Percentiles rank a stretch among this genome's conserved stretches.
Evolutionary conservation across 2,113 vertebrate species (phyloP).

Genomic region (Charina bottae): DNA sequence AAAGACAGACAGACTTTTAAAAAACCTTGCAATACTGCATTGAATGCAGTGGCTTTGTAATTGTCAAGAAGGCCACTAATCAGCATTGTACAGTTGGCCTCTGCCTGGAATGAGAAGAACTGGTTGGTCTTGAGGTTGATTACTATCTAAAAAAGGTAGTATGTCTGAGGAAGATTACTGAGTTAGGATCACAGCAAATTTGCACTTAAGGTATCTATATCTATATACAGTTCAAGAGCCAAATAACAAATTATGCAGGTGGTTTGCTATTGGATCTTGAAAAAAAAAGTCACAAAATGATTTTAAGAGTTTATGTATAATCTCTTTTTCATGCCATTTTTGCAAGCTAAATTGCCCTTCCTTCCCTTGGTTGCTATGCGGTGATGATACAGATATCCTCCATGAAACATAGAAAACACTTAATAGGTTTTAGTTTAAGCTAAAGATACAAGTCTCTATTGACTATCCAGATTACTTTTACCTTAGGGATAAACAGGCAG

Average conservation of each 20-base stretch:
- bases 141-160: background rate
- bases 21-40: background rate
- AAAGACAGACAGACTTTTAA: no score
- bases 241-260: background rate
- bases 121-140: background rate
- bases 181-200: background rate
- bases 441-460: constrained; percentile 15
- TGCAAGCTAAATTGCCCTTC: background rate
- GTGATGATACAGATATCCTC: background rate
- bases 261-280: background rate
- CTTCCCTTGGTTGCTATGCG: background rate
- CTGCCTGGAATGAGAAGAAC: background rate
- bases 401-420: background rate
- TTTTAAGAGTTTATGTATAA: background rate
- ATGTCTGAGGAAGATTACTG: background rate
- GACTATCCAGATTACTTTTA: constrained; percentile 14
- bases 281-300: background rate
- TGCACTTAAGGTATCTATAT: background rate
- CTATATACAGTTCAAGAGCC: background rate
- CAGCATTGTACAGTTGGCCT: background rate
- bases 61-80: background rate
- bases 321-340: background rate
- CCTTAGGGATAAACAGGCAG: constrained; percentile 22
- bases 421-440: constrained; percentile 10
- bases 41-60: background rate